Conservation (phyloP, 2,888 invertebrate species). For the Ceraclea dissimilis region DNA sequence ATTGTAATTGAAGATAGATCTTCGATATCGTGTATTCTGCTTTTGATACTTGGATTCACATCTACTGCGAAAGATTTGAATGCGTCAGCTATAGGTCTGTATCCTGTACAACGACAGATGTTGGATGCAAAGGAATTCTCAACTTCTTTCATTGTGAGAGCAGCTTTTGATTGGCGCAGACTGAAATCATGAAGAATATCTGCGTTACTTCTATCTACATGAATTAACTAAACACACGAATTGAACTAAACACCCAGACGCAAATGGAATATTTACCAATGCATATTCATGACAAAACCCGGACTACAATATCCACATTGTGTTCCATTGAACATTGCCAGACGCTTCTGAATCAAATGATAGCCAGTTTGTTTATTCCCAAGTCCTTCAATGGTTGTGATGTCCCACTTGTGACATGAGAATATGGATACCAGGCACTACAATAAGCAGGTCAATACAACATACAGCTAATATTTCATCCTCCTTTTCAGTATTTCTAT, state of each 20-base stretch:
- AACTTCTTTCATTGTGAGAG: conserved; percentile 53
- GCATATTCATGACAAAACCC: conserved; percentile 72
- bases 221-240: no score
- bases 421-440: conserved; percentile 58
- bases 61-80: conserved; percentile 67
- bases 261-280: conserved; percentile 42
- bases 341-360: conserved; percentile 57
- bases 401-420: conserved; percentile 58
- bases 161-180: neutral
- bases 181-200: conserved; percentile 27
- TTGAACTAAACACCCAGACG: neutral
- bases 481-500: no score
- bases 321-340: conserved; percentile 60
- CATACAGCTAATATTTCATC: neutral
- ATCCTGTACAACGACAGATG: conserved; percentile 75
- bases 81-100: conserved; percentile 69
- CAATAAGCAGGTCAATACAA: conserved; percentile 20
- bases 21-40: conserved; percentile 46
- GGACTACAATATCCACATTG: conserved; percentile 73
- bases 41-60: conserved; percentile 43
- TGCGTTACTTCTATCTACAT: conserved; percentile 42
- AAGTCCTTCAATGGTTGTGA: conserved; percentile 66
- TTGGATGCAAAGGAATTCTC: conserved; percentile 73
- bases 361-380: conserved; percentile 57
- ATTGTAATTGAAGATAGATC: conserved; percentile 32